Evolutionary conservation across 2,888 invertebrate genomes (phyloP).

Genomic region (Hirtodrosophila histrioides): DNA sequence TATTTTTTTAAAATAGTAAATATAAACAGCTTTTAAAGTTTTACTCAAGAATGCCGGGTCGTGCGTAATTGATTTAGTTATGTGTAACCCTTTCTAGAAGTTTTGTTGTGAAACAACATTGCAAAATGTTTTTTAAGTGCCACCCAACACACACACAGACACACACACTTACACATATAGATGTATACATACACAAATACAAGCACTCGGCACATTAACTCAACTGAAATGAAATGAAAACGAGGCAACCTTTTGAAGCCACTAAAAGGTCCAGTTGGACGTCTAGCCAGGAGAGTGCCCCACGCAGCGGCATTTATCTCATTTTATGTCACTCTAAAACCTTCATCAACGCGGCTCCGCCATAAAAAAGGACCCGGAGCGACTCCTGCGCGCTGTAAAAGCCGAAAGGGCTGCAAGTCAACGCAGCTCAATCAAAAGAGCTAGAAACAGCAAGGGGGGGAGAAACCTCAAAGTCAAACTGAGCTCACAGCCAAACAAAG

Average conservation of each 20-base stretch:
- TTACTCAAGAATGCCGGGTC: neutral
- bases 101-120: neutral
- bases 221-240: constrained; percentile 40
- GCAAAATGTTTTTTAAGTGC: constrained; percentile 24
- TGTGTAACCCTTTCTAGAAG: constrained; percentile 4
- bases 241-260: constrained; percentile 33
- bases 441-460: neutral
- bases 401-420: constrained; percentile 41
- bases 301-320: constrained; percentile 51
- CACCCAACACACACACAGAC: constrained; percentile 3
- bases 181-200: neutral
- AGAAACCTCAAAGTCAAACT: constrained; percentile 40
- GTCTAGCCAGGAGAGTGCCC: constrained; percentile 24
- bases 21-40: neutral
- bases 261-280: constrained; percentile 39
- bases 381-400: constrained; percentile 34
- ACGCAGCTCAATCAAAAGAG: constrained; percentile 47
- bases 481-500: constrained; percentile 48
- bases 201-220: constrained; percentile 21
- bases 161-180: neutral
- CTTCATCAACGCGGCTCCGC: constrained; percentile 56
- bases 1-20: neutral
- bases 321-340: constrained; percentile 66
- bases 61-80: constrained; percentile 30
- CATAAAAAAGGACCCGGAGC: constrained; percentile 38